phyloP scores from a whole-genome alignment of 2,797 vertebrate genomes.

The Emydoidea blandingii region DNA sequence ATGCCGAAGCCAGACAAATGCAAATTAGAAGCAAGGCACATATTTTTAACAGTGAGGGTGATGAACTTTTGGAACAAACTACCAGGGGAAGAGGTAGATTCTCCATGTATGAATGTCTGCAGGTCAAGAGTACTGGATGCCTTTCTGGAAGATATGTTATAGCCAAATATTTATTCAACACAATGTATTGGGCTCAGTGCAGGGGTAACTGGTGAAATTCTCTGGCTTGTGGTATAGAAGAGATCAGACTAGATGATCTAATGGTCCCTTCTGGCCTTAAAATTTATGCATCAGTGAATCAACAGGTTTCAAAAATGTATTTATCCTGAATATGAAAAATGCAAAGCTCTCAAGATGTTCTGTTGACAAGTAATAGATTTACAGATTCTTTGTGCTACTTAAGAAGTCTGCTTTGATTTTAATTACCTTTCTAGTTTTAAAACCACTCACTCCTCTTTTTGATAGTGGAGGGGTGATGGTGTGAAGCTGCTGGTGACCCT shows the following conservation, averaged over 20 bases:
- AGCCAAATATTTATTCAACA: slow-evolving; percentile 37
- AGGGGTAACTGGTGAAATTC: neutral
- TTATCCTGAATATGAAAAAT: neutral
- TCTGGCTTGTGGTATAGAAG: neutral
- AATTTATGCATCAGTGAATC: neutral
- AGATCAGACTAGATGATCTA: neutral
- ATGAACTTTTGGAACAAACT: slow-evolving; percentile 24
- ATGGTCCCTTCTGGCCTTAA: neutral
- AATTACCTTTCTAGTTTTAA: slow-evolving; percentile 20
- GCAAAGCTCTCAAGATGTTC: neutral
- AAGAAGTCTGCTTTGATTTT: neutral
- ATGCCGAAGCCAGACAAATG: slow-evolving; percentile 45
- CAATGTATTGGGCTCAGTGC: neutral
- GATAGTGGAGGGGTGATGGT: neutral
- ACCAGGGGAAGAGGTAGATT: neutral
- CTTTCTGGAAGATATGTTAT: slow-evolving; percentile 45
- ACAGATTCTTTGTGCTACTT: neutral
- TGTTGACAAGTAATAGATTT: neutral
- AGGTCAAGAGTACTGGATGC: neutral
- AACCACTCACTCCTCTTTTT: slow-evolving; percentile 1
- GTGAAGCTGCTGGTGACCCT: slow-evolving; percentile 24
- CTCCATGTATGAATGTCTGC: neutral
- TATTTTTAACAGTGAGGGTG: neutral
- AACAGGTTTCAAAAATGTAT: neutral
- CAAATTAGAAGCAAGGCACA: slow-evolving; percentile 10